Evolutionary conservation across 2,797 vertebrate genomes (phyloP), one percentile per base, ranked within the genome.

Genomic region (Megaceryle alcyon): DNA sequence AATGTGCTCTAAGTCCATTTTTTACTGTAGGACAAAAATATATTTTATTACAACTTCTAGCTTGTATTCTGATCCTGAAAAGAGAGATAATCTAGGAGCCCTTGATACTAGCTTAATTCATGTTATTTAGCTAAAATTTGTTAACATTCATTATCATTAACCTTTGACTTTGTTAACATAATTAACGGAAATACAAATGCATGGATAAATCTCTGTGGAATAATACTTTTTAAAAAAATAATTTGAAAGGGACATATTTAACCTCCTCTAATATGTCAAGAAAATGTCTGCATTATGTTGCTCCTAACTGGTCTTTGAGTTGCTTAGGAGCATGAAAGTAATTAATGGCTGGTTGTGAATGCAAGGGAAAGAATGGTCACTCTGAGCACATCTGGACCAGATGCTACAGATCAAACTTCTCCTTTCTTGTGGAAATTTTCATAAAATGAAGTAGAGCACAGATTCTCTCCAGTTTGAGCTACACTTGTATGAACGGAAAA

Each of bases 131-230:
- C 33, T 77, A 85, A 77, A 92, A 94, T 35, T 26, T 93, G 56
- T 57, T 87, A 80, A 72, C 29, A 33, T 82, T 66, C 68, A 61
- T 87, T 76, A 69, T 19, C 29, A 86, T 91, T 91, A 94, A 81
- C n/a, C 57, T 91, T 86, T 78, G 31, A 41, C 53, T 92, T 54
- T 72, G 23, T 81, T 92, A 95, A 65, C 49, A 81, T 69, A 89
- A 68, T 79, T 96, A 96, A 91, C 83, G 92, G 69, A 93, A 94
- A 78, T 48, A 59, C 37, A 46, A 93, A 86, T 76, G 14, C 19
- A 33, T 39, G 37, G 20, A 33, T 78, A 87, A 87, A 59, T 28
- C 46, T 82, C 35, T 21, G 7, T 5, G 10, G 69, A 78, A 76
- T 61, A 59, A 46, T 44, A 60, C 3, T 77, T 68, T 82, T 53